These are phyloP conservation scores for Bombylius major DNA, from an alignment of 2,888 invertebrate genomes.

Conservation along the genomic window DNA sequence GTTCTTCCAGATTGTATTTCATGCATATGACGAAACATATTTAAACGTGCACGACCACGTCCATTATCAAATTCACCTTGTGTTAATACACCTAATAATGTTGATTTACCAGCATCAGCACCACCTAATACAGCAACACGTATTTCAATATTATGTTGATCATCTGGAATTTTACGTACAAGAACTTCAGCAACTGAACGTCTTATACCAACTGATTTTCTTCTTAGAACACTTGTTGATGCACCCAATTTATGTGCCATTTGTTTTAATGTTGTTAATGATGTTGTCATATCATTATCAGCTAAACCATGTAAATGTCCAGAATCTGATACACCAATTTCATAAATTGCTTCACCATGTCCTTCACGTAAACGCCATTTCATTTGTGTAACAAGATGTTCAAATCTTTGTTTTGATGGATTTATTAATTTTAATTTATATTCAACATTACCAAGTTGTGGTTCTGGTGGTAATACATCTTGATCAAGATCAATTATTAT, in stretches of 20 bases:
- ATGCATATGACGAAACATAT: constrained; percentile 90
- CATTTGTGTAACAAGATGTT: constrained; percentile 96
- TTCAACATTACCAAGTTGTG: constrained; percentile 89
- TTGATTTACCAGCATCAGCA: constrained; percentile 95
- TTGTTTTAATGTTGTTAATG: constrained; percentile 66
- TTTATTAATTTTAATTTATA: constrained; percentile 91
- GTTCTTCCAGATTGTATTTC: constrained; percentile 91
- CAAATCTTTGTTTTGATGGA: constrained; percentile 80
- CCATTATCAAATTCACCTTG: constrained; percentile 96
- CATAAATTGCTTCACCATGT: constrained; percentile 94
- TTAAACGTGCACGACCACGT: constrained; percentile 81
- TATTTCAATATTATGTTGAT: constrained; percentile 79
- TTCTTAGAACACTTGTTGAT: constrained; percentile 58
- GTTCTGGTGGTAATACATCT: constrained; percentile 76
- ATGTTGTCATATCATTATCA: constrained; percentile 71
- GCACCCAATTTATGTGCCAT: constrained; percentile 87
- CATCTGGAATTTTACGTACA: constrained; percentile 77
- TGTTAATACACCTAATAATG: constrained; percentile 86
- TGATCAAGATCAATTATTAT: constrained; percentile 41
- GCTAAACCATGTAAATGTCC: constrained; percentile 77
- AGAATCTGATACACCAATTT: constrained; percentile 87
- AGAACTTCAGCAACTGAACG: constrained; percentile 75
- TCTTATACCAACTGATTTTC: constrained; percentile 42
- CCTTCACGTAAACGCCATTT: constrained; percentile 96
- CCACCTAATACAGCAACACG: constrained; percentile 88